Conservation (phyloP, 2,797 vertebrate genomes). For the Columba guinea region DNA sequence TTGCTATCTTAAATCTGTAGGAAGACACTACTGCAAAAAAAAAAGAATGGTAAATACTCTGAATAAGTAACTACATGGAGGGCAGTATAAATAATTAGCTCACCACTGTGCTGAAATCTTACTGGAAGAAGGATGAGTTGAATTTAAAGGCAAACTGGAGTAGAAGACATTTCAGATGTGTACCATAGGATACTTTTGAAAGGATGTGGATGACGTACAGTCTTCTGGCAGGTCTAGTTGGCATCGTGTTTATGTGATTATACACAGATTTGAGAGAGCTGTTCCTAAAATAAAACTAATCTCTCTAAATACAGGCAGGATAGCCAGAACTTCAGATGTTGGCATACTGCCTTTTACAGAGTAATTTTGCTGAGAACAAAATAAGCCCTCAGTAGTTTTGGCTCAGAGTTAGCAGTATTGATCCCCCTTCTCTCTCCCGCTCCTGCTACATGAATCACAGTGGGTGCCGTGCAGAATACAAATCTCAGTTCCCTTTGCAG, state of each 20-base stretch:
- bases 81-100: conserved; percentile 36
- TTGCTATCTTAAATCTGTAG: conserved; percentile 9
- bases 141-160: neutral
- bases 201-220: neutral
- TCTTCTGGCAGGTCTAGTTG: conserved; percentile 46
- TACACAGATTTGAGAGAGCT: conserved; percentile 54
- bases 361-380: conserved; percentile 23
- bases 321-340: conserved; percentile 19
- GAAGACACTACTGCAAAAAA: neutral
- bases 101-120: neutral
- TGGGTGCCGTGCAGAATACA: conserved; percentile 40
- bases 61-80: neutral
- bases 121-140: neutral
- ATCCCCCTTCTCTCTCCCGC: neutral
- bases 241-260: conserved; percentile 57
- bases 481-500: conserved; percentile 11
- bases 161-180: neutral
- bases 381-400: conserved; percentile 46
- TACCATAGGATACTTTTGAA: conserved; percentile 1
- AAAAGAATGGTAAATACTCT: neutral
- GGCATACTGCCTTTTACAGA: conserved; percentile 23
- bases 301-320: neutral
- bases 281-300: conserved; percentile 66
- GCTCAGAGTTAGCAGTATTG: conserved; percentile 32
- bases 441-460: conserved; percentile 42